Conservation (phyloP, 2,113 vertebrate species). For the Scopus umbretta region DNA sequence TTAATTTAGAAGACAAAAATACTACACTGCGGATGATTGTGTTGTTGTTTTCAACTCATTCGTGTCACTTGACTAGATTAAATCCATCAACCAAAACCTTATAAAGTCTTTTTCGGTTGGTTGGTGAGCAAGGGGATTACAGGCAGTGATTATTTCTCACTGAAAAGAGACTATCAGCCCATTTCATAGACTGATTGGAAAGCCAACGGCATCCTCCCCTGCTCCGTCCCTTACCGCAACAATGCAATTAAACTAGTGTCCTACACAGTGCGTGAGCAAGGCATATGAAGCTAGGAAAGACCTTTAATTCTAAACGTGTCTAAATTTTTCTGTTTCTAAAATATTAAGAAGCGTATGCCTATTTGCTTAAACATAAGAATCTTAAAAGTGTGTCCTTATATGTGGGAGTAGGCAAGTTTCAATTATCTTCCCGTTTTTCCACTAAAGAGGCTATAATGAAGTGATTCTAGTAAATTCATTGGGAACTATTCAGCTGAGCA, state of each 20-base stretch:
- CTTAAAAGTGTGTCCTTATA: not conserved
- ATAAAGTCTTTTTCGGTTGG: rapidly evolving
- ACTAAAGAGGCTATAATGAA: not conserved
- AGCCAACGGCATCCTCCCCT: not conserved
- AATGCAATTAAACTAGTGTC: rapidly evolving
- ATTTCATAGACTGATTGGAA: not conserved
- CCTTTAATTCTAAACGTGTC: rapidly evolving
- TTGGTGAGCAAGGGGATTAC: not conserved
- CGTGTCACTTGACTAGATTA: rapidly evolving
- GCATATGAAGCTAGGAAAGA: not conserved
- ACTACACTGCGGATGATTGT: rapidly evolving
- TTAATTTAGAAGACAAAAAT: not conserved
- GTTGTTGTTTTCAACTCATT: not conserved
- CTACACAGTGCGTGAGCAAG: rapidly evolving
- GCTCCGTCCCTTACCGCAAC: rapidly evolving
- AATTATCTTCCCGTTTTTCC: not conserved
- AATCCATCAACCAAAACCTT: not conserved
- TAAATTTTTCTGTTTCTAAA: not conserved
- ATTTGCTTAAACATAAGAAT: not conserved
- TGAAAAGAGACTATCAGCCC: not conserved
- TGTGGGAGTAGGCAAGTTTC: rapidly evolving
- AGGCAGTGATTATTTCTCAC: not conserved
- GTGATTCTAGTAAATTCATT: not conserved
- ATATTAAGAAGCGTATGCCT: not conserved
- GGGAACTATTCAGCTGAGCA: not conserved